A percentile compares a stretch with the other conserved stretches of the same genome.
These are phyloP conservation scores for Alloscopus bannaensis DNA, from an alignment of 2,888 invertebrate genomes.

Conservation along the genomic window DNA sequence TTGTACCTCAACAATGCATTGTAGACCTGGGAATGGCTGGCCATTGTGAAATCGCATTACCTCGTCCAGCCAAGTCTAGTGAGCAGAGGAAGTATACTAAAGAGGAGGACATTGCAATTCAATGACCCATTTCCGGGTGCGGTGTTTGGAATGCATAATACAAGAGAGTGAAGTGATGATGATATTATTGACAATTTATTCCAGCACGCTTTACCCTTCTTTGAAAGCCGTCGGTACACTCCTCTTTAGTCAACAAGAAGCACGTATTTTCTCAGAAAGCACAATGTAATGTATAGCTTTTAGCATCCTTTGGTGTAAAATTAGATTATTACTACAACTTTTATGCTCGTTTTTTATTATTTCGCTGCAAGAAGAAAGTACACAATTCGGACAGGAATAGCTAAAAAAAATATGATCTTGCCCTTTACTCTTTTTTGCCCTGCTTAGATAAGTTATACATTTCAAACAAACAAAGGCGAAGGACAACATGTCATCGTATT, in stretches of 20 bases:
- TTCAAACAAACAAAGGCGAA: slow-evolving; percentile 45
- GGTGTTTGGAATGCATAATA: background rate
- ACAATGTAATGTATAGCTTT: background rate
- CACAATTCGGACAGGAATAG: slow-evolving; percentile 9
- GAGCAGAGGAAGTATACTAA: background rate
- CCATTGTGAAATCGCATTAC: background rate
- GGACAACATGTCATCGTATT: no score
- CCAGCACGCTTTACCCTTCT: background rate
- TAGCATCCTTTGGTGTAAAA: background rate
- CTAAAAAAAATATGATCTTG: slow-evolving; percentile 40
- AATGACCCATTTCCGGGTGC: background rate
- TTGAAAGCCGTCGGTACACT: no score
- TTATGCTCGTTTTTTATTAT: slow-evolving; percentile 1
- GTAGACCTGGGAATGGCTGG: no score
- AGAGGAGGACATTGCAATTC: background rate
- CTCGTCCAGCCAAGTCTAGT: background rate
- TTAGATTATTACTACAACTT: slow-evolving; percentile 4
- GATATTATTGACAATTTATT: slow-evolving; percentile 2
- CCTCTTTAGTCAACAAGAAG: slow-evolving; percentile 25
- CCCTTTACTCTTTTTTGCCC: slow-evolving; percentile 26
- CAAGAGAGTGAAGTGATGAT: background rate
- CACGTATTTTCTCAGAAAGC: background rate
- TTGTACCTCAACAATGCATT: background rate
- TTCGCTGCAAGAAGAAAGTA: slow-evolving; percentile 33
- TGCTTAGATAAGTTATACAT: slow-evolving; percentile 42